A percentile compares a stretch with the other conserved stretches of the same genome.
These are phyloP conservation scores for Clarias batrachus DNA, from an alignment of 2,113 vertebrate genomes.

Conservation along the genomic window DNA sequence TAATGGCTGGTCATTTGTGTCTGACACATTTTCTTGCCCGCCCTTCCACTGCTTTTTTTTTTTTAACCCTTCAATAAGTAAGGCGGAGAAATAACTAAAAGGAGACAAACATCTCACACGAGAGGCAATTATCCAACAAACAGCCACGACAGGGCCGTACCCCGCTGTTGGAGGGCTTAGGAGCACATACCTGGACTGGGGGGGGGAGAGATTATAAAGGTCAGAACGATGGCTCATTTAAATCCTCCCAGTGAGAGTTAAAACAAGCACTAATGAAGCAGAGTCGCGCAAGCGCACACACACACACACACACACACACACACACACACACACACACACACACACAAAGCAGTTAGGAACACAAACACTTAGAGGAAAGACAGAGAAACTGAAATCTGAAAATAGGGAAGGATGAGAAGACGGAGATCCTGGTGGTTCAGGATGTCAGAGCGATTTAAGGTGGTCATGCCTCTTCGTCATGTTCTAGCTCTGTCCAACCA, in stretches of 20 bases:
- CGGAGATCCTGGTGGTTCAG: slow-evolving; percentile 33
- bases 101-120: slow-evolving; percentile 46
- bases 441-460: background rate
- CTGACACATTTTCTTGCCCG: slow-evolving; percentile 32
- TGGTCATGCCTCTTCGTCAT: slow-evolving; percentile 21
- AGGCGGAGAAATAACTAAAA: slow-evolving; percentile 35
- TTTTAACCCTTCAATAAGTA: slow-evolving; percentile 22
- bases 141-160: slow-evolving; percentile 36
- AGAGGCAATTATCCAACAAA: slow-evolving; percentile 49
- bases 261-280: slow-evolving; percentile 68
- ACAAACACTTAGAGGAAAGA: slow-evolving; percentile 16
- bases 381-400: slow-evolving; percentile 14
- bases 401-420: slow-evolving; percentile 24
- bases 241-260: slow-evolving; percentile 67
- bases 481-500: background rate
- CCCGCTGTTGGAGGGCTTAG: slow-evolving; percentile 19
- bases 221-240: slow-evolving; percentile 79
- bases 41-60: background rate
- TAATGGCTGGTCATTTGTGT: slow-evolving; percentile 49
- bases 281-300: background rate
- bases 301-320: background rate
- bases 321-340: background rate
- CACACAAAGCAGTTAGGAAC: slow-evolving; percentile 4
- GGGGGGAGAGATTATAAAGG: slow-evolving; percentile 56
- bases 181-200: slow-evolving; percentile 15